These are phyloP conservation scores for Lethenteron reissneri DNA, from an alignment of 2,113 vertebrate species.

Conservation along the genomic window DNA sequence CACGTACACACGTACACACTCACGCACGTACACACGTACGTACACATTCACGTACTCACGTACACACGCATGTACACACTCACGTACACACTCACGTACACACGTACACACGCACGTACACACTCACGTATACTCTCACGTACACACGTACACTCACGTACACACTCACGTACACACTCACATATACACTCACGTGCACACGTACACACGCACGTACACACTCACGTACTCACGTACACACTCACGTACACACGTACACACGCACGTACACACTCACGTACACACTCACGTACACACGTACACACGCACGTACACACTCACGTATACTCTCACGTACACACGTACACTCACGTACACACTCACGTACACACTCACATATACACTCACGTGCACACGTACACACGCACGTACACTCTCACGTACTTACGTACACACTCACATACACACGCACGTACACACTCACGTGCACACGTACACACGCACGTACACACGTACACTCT, in stretches of 20 bases:
- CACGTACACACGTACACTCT: not conserved
- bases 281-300: too few relatives aligned
- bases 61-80: not conserved
- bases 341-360: too few relatives aligned
- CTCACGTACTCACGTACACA: not conserved
- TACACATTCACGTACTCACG: not conserved
- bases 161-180: not conserved
- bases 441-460: too few relatives aligned
- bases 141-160: not conserved
- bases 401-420: too few relatives aligned
- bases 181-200: not conserved
- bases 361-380: too few relatives aligned
- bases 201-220: not conserved
- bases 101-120: not conserved
- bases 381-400: too few relatives aligned
- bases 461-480: not conserved
- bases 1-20: not conserved
- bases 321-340: too few relatives aligned
- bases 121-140: not conserved
- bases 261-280: not conserved
- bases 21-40: not conserved
- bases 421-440: too few relatives aligned
- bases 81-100: not conserved
- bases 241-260: not conserved
- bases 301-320: too few relatives aligned